Base-by-base conservation (phyloP, 2,888 invertebrate genomes). In the Nephrotoma appendiculata region DNA sequence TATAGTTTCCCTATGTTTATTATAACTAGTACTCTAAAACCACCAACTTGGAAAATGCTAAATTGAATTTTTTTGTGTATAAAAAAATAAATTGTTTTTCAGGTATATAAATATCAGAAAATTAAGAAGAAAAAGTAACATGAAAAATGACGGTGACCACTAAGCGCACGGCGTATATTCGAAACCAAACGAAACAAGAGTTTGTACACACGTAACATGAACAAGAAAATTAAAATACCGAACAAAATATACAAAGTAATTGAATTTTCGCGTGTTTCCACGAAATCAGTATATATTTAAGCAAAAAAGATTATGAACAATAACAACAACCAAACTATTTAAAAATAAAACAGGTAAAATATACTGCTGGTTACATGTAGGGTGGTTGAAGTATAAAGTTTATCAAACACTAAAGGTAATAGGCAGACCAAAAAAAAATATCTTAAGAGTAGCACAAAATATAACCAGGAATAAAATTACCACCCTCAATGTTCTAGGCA, bases 171-270 rank as follows among this genome's bases (percentile, higher is more conserved):
- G 5, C 12, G 12, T 19, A 44, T 44, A 9, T 9, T 1, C 15
- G 15, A 52, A 52, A 83, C 83, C 31, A 83, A 41, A 84, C n/a
- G 84, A 84, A 43, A 84, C 41, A 41, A 84, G 41, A 84, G n/a
- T 84, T 41, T 84, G 43, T 43, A 84, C 84, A 84, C 84, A 84
- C 84, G 84, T 84, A 84, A 84, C 84, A 84, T 84, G 84, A 84
- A 84, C 84, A 84, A 41, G 6, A 42, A 84, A 84, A 84, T 71
- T 71, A 71, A 71, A 84, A 84, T 43, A 42, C 7, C 42, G 42
- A 12, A 42, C 11, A 41, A 5, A 42, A 43, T n/a, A 42, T 42
- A 3, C 12, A 83, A 83, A 83, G 84, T 84, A 84, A 84, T 84
- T 84, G 84, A 84, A 84, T 84, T 41, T 84, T 84, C 42, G 84